Percentiles rank a stretch among this genome's conserved stretches.
phyloP scores from a whole-genome alignment of 2,113 vertebrate species.

The Ptyas mucosa region DNA sequence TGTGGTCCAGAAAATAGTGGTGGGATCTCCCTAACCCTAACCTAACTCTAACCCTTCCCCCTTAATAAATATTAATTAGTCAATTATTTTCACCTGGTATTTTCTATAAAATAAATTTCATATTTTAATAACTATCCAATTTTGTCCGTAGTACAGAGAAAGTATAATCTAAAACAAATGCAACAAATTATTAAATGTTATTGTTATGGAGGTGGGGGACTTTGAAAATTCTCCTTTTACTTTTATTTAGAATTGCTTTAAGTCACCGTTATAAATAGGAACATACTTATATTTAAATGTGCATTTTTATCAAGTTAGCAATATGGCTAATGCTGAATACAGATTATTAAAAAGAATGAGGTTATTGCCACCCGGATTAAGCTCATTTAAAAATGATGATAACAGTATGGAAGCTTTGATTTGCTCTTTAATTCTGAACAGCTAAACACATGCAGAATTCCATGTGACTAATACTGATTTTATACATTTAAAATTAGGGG shows the following conservation, averaged over 20 bases:
- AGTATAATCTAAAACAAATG: constrained; percentile 25
- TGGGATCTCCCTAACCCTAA: constrained; percentile 30
- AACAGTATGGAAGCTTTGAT: not conserved
- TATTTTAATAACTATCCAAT: constrained; percentile 52
- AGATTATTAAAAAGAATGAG: constrained; percentile 39
- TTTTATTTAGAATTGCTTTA: not conserved
- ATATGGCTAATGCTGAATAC: constrained; percentile 44
- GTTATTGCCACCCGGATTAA: constrained; percentile 34
- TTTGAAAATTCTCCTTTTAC: not conserved
- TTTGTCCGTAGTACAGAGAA: constrained; percentile 46
- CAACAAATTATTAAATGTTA: not conserved
- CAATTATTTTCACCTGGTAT: constrained; percentile 17
- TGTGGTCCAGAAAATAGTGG: constrained; percentile 16
- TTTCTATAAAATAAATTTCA: constrained; percentile 57
- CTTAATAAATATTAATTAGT: constrained; percentile 33
- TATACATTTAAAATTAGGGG: not conserved
- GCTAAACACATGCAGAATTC: not conserved
- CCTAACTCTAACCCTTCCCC: not conserved
- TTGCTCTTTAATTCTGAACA: constrained; percentile 2
- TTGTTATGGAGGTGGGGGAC: not conserved
- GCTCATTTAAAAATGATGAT: not conserved
- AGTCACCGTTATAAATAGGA: constrained; percentile 39
- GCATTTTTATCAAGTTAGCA: constrained; percentile 55
- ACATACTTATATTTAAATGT: constrained; percentile 62
- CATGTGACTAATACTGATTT: not conserved